Conservation (phyloP, 2,113 vertebrate species). For the Paracyprichromis sp. region DNA sequence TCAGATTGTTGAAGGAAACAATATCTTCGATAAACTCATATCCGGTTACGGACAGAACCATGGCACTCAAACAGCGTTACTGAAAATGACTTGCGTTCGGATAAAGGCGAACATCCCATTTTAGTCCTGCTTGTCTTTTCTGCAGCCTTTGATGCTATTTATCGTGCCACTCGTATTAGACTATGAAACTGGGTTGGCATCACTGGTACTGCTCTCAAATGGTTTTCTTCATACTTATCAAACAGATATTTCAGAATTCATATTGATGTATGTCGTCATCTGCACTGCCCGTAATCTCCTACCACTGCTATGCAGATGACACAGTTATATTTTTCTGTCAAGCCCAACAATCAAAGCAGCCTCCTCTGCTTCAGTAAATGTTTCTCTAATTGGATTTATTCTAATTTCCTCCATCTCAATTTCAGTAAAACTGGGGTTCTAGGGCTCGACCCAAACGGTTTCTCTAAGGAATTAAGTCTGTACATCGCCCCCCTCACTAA, state of each 20-base stretch:
- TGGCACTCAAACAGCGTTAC: fast-evolving
- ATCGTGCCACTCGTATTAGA: background rate
- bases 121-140: background rate
- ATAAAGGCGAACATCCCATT: background rate
- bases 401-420: background rate
- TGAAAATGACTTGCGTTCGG: background rate
- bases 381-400: background rate
- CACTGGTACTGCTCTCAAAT: background rate
- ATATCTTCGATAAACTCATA: background rate
- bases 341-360: background rate
- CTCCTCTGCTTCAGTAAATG: background rate
- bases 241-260: background rate
- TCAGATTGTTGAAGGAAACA: background rate
- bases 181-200: background rate
- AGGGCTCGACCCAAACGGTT: background rate
- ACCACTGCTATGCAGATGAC: background rate
- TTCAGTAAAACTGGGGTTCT: background rate
- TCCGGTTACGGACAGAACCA: fast-evolving
- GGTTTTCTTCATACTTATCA: background rate
- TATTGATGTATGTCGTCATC: background rate
- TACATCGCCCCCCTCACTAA: background rate
- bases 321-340: background rate
- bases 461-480: background rate
- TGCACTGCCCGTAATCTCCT: fast-evolving
- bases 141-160: background rate